Evolutionary conservation across 35 echinoderm and acorn worm species (phyloP), one percentile per base, ranked within the genome.

Genomic region (Ophiothrix spiculata): DNA sequence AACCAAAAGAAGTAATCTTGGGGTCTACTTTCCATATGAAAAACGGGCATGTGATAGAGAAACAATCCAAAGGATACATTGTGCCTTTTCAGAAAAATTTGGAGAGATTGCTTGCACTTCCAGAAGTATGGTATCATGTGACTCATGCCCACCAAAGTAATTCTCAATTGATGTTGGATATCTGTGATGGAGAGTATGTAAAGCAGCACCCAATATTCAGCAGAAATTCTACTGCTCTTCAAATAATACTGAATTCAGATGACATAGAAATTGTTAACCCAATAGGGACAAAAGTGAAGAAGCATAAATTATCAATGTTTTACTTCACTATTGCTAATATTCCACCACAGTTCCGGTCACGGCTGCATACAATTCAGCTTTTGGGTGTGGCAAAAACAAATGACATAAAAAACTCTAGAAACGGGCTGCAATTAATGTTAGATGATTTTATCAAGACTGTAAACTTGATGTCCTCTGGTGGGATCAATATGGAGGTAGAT

Each of bases 231-330:
- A 38, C 19, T 29, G 77, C 74, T 25, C 75, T 87, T 34, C 37
- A 38, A 31, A 41, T 87, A 13, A 77, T 79, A 11, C 38, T 87
- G 0, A 78, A 87, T 33, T 32, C 38, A 49, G 76, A 81, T 63
- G 90, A 87, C 25, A 80, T 91, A 46, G 90, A 91, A 87, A 86
- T 91, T 75, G 84, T 87, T 3, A 91, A 91, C 45, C 90, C 84
- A 13, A 49, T 91, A 21, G 90, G 90, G 0, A 25, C 36, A 21
- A 84, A 87, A 38, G 81, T 49, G 1, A 87, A 83, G 34, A 87
- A 77, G 56, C 90, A 92, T 38, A 92, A 92, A 63, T 32, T 92
- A 54, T 76, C 36, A 4, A 76, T 83, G 85, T 87, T 87, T 63
- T 87, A 92, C 42, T 76, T 49, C 29, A 38, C 78, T 21, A 31